Percentiles rank a stretch among this genome's conserved stretches.
Evolutionary conservation across 2,797 vertebrate species (phyloP).

Genomic region (Enteromius anoplus): DNA sequence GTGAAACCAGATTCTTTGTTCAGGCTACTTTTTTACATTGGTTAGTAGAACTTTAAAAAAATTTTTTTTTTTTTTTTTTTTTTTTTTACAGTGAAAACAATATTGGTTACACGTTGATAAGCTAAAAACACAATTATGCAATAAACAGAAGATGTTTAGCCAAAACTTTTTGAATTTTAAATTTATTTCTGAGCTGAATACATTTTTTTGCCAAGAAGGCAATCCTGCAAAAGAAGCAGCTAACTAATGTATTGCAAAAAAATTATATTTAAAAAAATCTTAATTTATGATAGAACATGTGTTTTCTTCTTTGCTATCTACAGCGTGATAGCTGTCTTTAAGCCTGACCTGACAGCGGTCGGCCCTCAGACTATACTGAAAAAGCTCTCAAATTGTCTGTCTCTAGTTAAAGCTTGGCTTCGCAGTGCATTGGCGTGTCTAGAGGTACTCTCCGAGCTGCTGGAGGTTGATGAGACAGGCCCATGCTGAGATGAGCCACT

Average conservation of each 20-base stretch:
- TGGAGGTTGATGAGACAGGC: conserved; percentile 38
- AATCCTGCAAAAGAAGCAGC: not conserved
- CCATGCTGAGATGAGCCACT: conserved; percentile 34
- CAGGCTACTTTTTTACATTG: too few relatives aligned
- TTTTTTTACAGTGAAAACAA: too few relatives aligned
- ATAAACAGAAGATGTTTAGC: not conserved
- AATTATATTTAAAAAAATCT: not conserved
- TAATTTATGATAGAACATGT: not conserved
- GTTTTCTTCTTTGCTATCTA: not conserved
- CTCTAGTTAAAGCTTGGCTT: not conserved
- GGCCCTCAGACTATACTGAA: conserved; percentile 7
- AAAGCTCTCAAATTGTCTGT: conserved; percentile 23
- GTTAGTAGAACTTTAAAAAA: too few relatives aligned
- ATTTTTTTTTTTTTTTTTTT: too few relatives aligned
- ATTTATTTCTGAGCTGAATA: not conserved
- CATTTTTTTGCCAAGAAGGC: not conserved
- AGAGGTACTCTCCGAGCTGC: not conserved
- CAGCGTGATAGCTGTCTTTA: not conserved
- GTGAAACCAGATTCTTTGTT: too few relatives aligned
- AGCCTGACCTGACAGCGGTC: not conserved
- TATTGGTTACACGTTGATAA: too few relatives aligned
- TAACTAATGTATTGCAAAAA: too few relatives aligned
- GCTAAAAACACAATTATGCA: too few relatives aligned
- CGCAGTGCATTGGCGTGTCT: not conserved
- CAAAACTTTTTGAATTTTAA: not conserved